These are phyloP conservation scores for Lymantria monacha DNA, from an alignment of 2,888 invertebrate species.

Conservation along the genomic window DNA sequence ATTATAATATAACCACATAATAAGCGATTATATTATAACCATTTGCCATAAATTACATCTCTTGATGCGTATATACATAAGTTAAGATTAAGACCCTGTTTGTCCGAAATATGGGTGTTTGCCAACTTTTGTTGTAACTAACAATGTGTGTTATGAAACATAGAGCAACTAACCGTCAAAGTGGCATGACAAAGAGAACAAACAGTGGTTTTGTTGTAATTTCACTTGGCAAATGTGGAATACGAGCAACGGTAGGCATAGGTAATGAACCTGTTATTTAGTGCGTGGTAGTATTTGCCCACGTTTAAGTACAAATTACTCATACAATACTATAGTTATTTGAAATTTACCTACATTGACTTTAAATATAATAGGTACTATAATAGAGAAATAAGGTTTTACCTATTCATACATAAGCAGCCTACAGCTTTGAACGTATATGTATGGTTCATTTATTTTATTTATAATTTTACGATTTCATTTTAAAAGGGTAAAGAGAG, in stretches of 20 bases:
- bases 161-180: conserved; percentile 30
- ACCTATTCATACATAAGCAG: too few species aligned
- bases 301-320: too few species aligned
- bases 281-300: too few species aligned
- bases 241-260: conserved; percentile 16
- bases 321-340: too few species aligned
- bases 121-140: conserved; percentile 43
- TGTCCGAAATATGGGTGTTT: conserved; percentile 28
- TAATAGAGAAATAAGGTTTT: too few species aligned
- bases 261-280: conserved; percentile 11
- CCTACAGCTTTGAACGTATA: too few species aligned
- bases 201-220: conserved; percentile 31
- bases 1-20: not conserved
- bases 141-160: conserved; percentile 25
- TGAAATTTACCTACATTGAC: too few species aligned
- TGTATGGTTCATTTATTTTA: too few species aligned
- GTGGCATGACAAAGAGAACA: conserved; percentile 25
- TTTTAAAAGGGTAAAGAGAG: too few species aligned
- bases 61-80: conserved; percentile 27
- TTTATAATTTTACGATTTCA: too few species aligned
- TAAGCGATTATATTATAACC: not conserved
- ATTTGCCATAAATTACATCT: not conserved
- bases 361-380: too few species aligned
- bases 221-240: conserved; percentile 25
- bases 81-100: conserved; percentile 39